Evolutionary conservation across 2,113 vertebrate genomes (phyloP).

Genomic region (Crotalus helleri): DNA sequence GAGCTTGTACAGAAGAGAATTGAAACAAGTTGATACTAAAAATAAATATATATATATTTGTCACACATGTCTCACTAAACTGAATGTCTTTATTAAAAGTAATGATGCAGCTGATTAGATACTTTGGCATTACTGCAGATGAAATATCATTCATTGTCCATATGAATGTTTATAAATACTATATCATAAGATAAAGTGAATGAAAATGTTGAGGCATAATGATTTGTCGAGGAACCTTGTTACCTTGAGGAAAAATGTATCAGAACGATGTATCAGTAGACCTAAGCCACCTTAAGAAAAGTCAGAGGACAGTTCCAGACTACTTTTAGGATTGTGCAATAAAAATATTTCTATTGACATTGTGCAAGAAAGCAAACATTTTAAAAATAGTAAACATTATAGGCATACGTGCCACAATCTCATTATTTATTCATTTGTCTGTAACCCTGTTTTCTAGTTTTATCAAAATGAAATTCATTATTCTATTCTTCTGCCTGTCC

Average conservation of each 20-base stretch:
- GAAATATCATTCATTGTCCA: conserved; percentile 55
- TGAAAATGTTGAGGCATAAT: conserved; percentile 41
- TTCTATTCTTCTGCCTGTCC: background rate
- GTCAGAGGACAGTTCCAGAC: background rate
- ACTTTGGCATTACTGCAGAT: conserved; percentile 55
- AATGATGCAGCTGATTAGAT: conserved; percentile 69
- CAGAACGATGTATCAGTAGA: conserved; percentile 36
- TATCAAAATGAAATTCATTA: background rate
- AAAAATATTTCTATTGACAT: background rate
- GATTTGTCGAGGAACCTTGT: conserved; percentile 53
- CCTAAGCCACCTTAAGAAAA: conserved; percentile 27
- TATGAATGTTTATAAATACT: conserved; percentile 46
- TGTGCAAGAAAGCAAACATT: background rate
- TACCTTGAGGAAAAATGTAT: conserved; percentile 53
- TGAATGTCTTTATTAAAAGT: conserved; percentile 68
- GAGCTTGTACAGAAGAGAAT: conserved; percentile 43
- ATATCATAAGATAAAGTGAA: conserved; percentile 59
- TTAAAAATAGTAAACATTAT: background rate
- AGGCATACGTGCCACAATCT: background rate
- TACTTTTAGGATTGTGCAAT: background rate
- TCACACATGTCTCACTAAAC: conserved; percentile 68
- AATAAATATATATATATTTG: conserved; percentile 42
- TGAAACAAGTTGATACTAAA: conserved; percentile 43
- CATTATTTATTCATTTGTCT: background rate
- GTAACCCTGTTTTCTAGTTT: background rate